A percentile compares a stretch with the other conserved stretches of the same genome.
Evolutionary conservation across 2,888 invertebrate species (phyloP).

Genomic region (Euzophera pinguis): DNA sequence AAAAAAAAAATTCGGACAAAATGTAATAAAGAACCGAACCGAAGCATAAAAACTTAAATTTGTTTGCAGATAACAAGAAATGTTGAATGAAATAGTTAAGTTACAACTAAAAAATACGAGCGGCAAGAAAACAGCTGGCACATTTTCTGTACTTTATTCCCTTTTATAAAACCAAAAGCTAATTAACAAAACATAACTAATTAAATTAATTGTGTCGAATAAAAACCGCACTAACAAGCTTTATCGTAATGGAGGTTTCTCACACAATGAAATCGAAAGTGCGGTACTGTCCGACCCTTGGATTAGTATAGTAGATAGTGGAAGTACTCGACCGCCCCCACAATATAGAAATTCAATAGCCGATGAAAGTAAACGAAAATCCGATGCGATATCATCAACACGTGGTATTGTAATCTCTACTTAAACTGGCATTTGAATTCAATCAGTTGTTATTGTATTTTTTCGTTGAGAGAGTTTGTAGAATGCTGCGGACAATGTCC

Average conservation of each 20-base stretch:
- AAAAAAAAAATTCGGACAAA: too few relatives aligned
- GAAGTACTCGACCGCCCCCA: constrained; percentile 27
- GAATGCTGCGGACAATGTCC: too few relatives aligned
- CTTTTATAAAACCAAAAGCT: too few relatives aligned
- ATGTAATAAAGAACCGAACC: too few relatives aligned
- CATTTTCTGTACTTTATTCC: too few relatives aligned
- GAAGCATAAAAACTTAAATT: too few relatives aligned
- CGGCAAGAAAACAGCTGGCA: too few relatives aligned
- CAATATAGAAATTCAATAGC: constrained; percentile 31
- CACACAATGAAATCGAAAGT: constrained; percentile 39
- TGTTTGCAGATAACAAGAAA: too few relatives aligned
- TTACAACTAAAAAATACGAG: too few relatives aligned
- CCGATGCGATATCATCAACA: constrained; percentile 32
- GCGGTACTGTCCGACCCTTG: constrained; percentile 25
- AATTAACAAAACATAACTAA: not conserved
- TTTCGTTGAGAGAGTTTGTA: constrained; percentile 15
- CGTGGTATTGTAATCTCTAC: constrained; percentile 14
- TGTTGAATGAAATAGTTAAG: too few relatives aligned
- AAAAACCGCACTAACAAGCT: not conserved
- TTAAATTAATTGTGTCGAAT: not conserved
- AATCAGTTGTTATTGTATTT: not conserved
- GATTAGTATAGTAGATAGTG: constrained; percentile 13
- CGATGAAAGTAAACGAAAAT: constrained; percentile 35
- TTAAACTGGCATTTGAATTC: too few relatives aligned
- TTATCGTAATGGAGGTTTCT: not conserved